phyloP scores from a whole-genome alignment of 2,113 vertebrate species.

The Sylvicapra grimmia region DNA sequence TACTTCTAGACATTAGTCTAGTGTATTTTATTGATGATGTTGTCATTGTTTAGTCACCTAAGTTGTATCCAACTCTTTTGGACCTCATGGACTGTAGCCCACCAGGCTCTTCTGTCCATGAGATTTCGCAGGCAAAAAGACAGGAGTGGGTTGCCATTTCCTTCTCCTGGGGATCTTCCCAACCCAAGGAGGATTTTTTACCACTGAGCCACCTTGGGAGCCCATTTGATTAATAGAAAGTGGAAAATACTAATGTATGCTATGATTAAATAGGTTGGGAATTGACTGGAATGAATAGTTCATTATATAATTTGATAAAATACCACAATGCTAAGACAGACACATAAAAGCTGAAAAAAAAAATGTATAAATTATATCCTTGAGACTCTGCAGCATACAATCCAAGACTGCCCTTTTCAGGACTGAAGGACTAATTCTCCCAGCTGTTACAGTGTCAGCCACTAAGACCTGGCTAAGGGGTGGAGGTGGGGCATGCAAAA shows the following conservation, averaged over 20 bases:
- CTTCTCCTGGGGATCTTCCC: not conserved
- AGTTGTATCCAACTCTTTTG: not conserved
- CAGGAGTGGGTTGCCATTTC: not conserved
- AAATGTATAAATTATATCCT: not conserved
- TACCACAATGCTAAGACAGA: not conserved
- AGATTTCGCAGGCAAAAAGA: not conserved
- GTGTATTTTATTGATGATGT: not conserved
- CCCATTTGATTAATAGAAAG: not conserved
- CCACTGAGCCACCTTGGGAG: not conserved
- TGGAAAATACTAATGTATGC: constrained; percentile 18
- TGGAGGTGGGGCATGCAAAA: not conserved
- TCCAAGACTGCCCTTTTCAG: not conserved
- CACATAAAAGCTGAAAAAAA: not conserved
- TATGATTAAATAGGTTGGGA: not conserved
- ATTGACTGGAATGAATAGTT: not conserved
- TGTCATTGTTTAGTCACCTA: not conserved
- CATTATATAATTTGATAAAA: not conserved
- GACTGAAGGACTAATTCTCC: not conserved
- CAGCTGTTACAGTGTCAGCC: not conserved
- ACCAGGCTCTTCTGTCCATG: not conserved
- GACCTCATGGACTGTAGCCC: not conserved
- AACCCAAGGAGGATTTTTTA: not conserved
- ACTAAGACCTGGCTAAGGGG: not conserved
- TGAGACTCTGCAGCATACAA: not conserved
- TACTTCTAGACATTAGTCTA: not conserved